Percentiles rank a stretch among this genome's conserved stretches.
These are phyloP conservation scores for Bubo bubo DNA, from an alignment of 2,113 vertebrate genomes.

Conservation along the genomic window DNA sequence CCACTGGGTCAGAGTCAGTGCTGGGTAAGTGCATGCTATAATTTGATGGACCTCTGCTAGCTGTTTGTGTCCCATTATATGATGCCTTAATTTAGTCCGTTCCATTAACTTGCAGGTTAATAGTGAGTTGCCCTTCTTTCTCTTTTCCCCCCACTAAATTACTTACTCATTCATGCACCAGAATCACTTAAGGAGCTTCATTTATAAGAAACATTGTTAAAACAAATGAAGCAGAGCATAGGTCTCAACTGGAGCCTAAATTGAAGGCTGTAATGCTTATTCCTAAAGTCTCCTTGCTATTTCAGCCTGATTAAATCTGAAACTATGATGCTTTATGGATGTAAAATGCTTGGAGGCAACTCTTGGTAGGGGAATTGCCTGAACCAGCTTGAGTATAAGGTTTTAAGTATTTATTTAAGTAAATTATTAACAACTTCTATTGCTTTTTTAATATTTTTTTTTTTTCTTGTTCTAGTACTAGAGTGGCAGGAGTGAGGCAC, in stretches of 20 bases:
- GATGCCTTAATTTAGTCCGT: constrained; percentile 1
- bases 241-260: constrained; percentile 43
- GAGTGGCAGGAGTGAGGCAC: constrained; percentile 36
- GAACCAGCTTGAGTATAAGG: constrained; percentile 38
- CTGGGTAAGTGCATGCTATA: background rate
- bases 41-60: background rate
- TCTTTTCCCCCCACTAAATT: background rate
- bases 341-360: constrained; percentile 65
- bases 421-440: constrained; percentile 76
- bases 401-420: constrained; percentile 71
- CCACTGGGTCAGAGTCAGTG: background rate
- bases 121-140: constrained; percentile 36
- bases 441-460: constrained; percentile 22
- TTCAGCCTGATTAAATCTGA: constrained; percentile 73
- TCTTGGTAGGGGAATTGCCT: constrained; percentile 32
- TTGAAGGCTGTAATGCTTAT: constrained; percentile 68
- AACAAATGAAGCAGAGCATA: constrained; percentile 72
- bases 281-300: constrained; percentile 66
- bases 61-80: background rate
- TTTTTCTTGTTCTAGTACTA: constrained; percentile 57
- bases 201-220: constrained; percentile 65
- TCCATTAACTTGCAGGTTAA: constrained; percentile 47
- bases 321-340: constrained; percentile 69
- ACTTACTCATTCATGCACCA: constrained; percentile 40
- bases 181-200: constrained; percentile 61